These are phyloP conservation scores for Ciconia boyciana DNA, from an alignment of 2,113 vertebrate species.

Conservation along the genomic window DNA sequence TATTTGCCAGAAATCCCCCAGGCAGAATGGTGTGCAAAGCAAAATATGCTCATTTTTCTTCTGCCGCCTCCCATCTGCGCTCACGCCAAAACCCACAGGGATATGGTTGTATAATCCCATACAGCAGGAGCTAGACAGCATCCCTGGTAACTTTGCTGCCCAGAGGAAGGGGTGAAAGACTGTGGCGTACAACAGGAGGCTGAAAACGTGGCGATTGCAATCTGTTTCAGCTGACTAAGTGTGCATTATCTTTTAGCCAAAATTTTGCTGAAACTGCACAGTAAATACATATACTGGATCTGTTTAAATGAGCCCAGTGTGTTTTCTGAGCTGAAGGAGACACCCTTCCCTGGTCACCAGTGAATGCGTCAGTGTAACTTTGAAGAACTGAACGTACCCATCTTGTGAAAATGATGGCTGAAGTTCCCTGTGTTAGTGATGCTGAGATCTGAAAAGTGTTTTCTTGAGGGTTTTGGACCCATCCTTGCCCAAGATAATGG, in stretches of 20 bases:
- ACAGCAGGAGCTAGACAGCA: neutral
- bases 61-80: neutral
- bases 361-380: neutral
- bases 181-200: neutral
- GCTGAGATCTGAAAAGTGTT: neutral
- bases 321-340: neutral
- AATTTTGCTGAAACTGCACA: neutral
- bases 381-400: accelerated
- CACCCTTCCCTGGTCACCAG: neutral
- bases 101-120: neutral
- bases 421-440: neutral
- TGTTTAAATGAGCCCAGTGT: neutral
- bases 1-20: neutral
- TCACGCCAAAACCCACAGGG: neutral
- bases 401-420: neutral
- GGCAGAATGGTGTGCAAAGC: neutral
- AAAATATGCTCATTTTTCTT: neutral
- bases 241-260: neutral
- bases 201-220: neutral
- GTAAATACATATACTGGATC: neutral
- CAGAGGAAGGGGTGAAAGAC: neutral
- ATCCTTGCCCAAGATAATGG: neutral
- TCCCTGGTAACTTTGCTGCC: neutral
- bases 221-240: neutral
- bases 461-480: neutral